Evolutionary conservation across 37 sponge, comb jelly and placozoan species (phyloP).

Genomic region (Agelas oroides): DNA sequence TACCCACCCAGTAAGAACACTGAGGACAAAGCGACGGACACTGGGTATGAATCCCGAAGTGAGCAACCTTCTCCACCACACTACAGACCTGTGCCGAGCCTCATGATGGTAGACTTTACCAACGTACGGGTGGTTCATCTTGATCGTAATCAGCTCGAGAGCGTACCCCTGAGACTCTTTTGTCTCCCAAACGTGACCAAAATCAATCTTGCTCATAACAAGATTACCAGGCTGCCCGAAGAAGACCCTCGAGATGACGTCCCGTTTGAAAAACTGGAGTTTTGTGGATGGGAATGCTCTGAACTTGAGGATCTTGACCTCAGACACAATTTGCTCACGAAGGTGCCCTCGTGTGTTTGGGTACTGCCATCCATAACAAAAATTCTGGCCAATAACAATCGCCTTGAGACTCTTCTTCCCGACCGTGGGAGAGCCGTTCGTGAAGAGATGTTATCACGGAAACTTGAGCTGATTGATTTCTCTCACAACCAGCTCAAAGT

Average conservation of each 20-base stretch:
- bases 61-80: no score
- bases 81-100: neutral
- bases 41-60: neutral
- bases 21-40: neutral
- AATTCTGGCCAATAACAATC: slow-evolving; percentile 22
- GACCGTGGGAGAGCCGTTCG: neutral
- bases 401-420: slow-evolving; percentile 13
- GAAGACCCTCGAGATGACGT: neutral
- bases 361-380: slow-evolving; percentile 21
- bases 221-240: slow-evolving; percentile 37
- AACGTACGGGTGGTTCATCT: slow-evolving; percentile 35
- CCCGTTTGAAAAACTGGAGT: neutral
- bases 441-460: slow-evolving; percentile 23
- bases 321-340: slow-evolving; percentile 25
- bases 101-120: neutral
- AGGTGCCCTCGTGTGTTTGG: slow-evolving; percentile 65
- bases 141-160: slow-evolving; percentile 38
- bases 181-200: slow-evolving; percentile 45
- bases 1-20: slow-evolving; percentile 1
- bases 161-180: slow-evolving; percentile 58
- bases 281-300: slow-evolving; percentile 30
- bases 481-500: slow-evolving; percentile 38
- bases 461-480: slow-evolving; percentile 32
- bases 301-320: slow-evolving; percentile 51
- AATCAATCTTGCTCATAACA: slow-evolving; percentile 48